Evolutionary conservation across 2,113 vertebrate species (phyloP), one percentile per base, ranked within the genome.

Genomic region (Empidonax traillii): DNA sequence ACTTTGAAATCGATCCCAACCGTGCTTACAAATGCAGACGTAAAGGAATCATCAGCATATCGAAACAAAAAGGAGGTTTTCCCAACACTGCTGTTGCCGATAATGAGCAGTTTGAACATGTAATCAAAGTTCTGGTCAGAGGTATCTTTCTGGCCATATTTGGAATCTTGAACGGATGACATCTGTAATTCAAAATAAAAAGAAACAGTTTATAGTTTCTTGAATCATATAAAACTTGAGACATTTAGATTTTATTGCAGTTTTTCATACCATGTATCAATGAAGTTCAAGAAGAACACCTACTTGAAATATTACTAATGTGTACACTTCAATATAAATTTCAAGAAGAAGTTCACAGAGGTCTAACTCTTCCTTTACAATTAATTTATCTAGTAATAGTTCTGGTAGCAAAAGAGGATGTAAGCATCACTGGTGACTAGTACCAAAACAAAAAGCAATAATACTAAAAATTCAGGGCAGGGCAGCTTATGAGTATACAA

Each of bases 1-100:
- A 99, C 99, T 98, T 99, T 99, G 97, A 99, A 99, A 98, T 99
- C 99, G 5, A 99, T 99, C 83, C 99, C 99, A 41, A 99, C 99
- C 0, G 99, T 99, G 98, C 99, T 99, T 97, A 99, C 99, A 25
- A 99, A 99, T 52, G 99, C 99, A 37, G 99, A 99, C 1, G 99
- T 99, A 95, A 99, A 99, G 93, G 99, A 99, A 89, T 99, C 99
- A 30, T 99, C 99, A 6, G 99, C 99, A 4, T 99, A 99, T 92
- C 99, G 99, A 97, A 99, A 99, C 76, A 99, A 98, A 96, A 99
- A 99, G 21, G 99, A 99, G 27, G 96, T 95, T 93, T 96, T 96
- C 13, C 94, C 94, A 85, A 96, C 96, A 67, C 96, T 96, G 96
- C 96, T 96, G 96, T 96, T 96, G 87, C 96, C 90, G 0, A 96